phyloP scores from a whole-genome alignment of 2,888 invertebrate genomes.

The Andrena chrysosceles region DNA sequence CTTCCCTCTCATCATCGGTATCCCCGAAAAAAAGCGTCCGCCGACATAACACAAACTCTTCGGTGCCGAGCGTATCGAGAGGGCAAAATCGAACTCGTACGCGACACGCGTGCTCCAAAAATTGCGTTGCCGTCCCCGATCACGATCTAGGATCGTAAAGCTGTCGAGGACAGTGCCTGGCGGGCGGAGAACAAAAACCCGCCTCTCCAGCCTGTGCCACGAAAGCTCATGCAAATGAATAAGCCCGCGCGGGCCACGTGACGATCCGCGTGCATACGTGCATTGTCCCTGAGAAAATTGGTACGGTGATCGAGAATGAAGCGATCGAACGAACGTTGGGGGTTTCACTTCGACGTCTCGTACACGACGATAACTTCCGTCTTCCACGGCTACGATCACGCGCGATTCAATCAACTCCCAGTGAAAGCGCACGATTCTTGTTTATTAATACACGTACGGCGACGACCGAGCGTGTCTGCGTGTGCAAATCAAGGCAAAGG shows the following conservation, averaged over 20 bases:
- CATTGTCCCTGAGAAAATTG: slow-evolving; percentile 57
- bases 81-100: slow-evolving; percentile 15
- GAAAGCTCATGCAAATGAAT: slow-evolving; percentile 56
- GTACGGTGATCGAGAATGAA: slow-evolving; percentile 48
- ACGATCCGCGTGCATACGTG: slow-evolving; percentile 28
- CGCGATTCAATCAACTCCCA: slow-evolving; percentile 59
- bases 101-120: slow-evolving; percentile 1
- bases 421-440: slow-evolving; percentile 63
- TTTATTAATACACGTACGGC: slow-evolving; percentile 53
- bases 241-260: slow-evolving; percentile 39
- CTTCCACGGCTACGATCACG: slow-evolving; percentile 36
- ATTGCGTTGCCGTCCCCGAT: slow-evolving; percentile 31
- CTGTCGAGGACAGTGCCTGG: slow-evolving; percentile 34
- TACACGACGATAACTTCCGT: slow-evolving; percentile 63
- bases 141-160: slow-evolving; percentile 36
- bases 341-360: slow-evolving; percentile 58
- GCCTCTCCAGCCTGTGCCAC: slow-evolving; percentile 16
- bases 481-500: slow-evolving; percentile 26
- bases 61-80: neutral
- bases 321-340: slow-evolving; percentile 48
- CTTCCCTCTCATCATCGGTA: neutral
- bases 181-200: slow-evolving; percentile 41
- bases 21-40: neutral
- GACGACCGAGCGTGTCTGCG: neutral
- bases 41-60: neutral